Conservation (phyloP, 2,113 vertebrate genomes). For the Labeo rohita region DNA sequence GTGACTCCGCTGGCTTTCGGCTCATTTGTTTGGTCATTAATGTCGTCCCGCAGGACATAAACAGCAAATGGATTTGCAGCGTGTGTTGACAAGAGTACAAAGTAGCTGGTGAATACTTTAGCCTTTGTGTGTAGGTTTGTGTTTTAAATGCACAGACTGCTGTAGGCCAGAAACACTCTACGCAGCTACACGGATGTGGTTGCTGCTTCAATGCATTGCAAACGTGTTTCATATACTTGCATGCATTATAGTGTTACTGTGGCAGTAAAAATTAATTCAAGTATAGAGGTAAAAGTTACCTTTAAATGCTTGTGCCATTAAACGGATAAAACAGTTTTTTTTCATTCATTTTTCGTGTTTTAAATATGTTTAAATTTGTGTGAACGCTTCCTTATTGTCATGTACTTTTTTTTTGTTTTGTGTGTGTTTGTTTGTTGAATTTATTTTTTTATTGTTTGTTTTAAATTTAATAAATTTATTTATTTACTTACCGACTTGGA, state of each 20-base stretch:
- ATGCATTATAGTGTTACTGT: neutral
- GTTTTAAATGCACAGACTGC: constrained; percentile 15
- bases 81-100: constrained; percentile 44
- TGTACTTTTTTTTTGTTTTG: neutral
- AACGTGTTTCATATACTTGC: neutral
- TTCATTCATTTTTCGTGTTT: neutral
- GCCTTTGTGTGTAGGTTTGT: constrained; percentile 38
- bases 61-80: constrained; percentile 65
- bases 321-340: neutral
- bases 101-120: constrained; percentile 33
- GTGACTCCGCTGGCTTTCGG: constrained; percentile 57
- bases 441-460: too few relatives aligned
- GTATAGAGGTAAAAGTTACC: neutral
- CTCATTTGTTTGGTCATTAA: constrained; percentile 67
- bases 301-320: neutral
- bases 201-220: neutral
- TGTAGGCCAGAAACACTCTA: neutral
- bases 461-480: too few relatives aligned
- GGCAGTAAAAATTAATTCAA: neutral
- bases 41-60: constrained; percentile 58
- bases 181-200: neutral
- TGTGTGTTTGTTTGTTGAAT: neutral
- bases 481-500: neutral
- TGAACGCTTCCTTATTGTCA: neutral
- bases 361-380: neutral